Evolutionary conservation across 2,888 invertebrate species (phyloP).

Genomic region (Campoplex capitator): DNA sequence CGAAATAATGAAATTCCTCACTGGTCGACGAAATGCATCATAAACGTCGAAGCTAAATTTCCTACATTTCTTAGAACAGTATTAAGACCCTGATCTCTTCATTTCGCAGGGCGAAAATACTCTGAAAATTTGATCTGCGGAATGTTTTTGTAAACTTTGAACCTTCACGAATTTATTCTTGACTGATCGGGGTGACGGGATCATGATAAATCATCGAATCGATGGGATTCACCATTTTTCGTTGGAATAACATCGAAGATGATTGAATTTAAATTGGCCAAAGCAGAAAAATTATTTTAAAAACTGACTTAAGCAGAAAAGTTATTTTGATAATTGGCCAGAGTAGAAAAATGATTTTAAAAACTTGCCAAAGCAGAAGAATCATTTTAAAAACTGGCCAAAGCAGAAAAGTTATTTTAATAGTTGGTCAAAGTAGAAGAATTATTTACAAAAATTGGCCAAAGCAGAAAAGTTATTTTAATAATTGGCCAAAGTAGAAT

Average conservation of each 20-base stretch:
- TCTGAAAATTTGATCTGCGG: neutral
- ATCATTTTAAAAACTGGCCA: too few relatives aligned
- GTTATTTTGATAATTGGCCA: too few relatives aligned
- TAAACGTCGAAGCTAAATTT: conserved; percentile 9
- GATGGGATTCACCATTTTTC: too few relatives aligned
- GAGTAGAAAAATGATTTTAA: too few relatives aligned
- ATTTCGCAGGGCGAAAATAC: neutral
- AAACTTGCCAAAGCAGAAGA: too few relatives aligned
- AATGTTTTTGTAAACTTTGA: neutral
- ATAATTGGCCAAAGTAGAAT: too few relatives aligned
- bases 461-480: too few relatives aligned
- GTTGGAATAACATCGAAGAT: neutral
- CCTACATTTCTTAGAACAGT: neutral
- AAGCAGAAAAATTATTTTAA: neutral
- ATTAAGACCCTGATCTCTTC: neutral
- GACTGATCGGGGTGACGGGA: neutral
- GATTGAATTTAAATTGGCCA: neutral
- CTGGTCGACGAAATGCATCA: neutral
- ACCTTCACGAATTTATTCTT: neutral
- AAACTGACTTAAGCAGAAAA: neutral
- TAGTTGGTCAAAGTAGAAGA: too few relatives aligned
- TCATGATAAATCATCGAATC: too few relatives aligned
- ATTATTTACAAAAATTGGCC: too few relatives aligned
- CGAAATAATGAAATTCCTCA: conserved; percentile 52
- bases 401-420: too few relatives aligned